Evolutionary conservation across 2,113 vertebrate genomes (phyloP).

Genomic region (Heloderma charlesbogerti): DNA sequence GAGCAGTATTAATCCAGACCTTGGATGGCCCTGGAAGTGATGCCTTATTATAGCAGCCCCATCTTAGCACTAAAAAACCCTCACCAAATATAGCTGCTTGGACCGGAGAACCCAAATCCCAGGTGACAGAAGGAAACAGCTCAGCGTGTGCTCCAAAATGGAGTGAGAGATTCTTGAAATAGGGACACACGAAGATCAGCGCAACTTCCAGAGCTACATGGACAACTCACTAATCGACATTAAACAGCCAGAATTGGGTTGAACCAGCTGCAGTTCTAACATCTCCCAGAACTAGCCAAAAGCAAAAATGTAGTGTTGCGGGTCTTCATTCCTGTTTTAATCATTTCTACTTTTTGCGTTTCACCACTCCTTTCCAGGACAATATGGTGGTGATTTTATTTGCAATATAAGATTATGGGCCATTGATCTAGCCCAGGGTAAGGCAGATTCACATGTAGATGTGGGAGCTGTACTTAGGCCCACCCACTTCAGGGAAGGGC

Average conservation of each 20-base stretch:
- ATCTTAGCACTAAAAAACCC: neutral
- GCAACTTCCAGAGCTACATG: neutral
- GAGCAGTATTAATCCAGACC: neutral
- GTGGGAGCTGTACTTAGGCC: neutral
- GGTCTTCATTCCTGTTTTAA: no score
- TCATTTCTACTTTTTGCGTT: no score
- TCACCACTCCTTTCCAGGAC: no score
- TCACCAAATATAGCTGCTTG: neutral
- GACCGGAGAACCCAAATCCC: neutral
- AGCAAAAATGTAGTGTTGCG: no score
- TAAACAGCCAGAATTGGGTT: neutral
- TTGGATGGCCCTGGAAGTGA: neutral
- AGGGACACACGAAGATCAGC: neutral
- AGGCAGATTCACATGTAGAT: no score
- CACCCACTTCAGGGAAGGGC: neutral
- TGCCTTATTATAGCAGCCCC: neutral
- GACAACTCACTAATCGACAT: neutral
- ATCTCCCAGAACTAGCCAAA: neutral
- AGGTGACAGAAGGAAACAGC: slow-evolving; percentile 15
- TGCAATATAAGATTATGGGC: no score
- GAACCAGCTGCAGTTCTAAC: neutral
- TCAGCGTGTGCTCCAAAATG: neutral
- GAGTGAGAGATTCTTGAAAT: neutral
- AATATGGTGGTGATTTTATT: no score
- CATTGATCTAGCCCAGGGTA: no score